Percentiles rank a stretch among this genome's conserved stretches.
Evolutionary conservation across 2,888 invertebrate species (phyloP).

Genomic region (Callinectes sapidus): DNA sequence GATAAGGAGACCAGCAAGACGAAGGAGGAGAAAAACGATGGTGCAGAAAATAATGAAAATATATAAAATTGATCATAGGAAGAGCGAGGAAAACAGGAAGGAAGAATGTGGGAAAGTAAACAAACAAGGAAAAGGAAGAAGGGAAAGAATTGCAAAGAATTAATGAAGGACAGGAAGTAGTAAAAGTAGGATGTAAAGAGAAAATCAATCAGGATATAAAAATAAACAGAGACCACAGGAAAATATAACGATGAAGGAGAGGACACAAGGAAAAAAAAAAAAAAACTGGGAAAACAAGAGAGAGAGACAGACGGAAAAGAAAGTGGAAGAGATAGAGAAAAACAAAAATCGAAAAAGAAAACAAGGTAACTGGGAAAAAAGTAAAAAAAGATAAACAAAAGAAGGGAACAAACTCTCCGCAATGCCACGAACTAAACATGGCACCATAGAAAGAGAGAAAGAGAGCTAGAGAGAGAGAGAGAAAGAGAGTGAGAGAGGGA

Average conservation of each 20-base stretch:
- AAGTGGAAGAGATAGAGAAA: neutral
- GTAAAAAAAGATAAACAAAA: neutral
- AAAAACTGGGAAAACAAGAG: neutral
- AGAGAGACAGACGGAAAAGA: neutral
- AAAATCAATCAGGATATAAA: neutral
- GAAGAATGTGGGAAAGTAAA: too few relatives aligned
- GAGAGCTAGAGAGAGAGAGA: neutral
- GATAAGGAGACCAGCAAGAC: neutral
- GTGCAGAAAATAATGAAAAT: neutral
- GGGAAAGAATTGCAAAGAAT: too few relatives aligned
- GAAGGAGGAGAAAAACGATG: neutral
- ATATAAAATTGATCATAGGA: neutral
- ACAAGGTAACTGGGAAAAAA: neutral
- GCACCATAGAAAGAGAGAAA: neutral
- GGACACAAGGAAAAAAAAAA: neutral
- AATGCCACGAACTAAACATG: slow-evolving; percentile 4
- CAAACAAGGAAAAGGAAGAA: too few relatives aligned
- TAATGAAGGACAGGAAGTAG: too few relatives aligned
- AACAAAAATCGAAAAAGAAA: neutral
- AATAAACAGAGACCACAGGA: neutral
- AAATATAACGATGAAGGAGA: neutral
- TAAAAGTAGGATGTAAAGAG: neutral
- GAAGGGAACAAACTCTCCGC: neutral
- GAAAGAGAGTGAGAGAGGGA: neutral
- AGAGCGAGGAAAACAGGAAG: neutral